Base-by-base conservation (phyloP, 2,113 vertebrate genomes). In the Takifugu bimaculatus region DNA sequence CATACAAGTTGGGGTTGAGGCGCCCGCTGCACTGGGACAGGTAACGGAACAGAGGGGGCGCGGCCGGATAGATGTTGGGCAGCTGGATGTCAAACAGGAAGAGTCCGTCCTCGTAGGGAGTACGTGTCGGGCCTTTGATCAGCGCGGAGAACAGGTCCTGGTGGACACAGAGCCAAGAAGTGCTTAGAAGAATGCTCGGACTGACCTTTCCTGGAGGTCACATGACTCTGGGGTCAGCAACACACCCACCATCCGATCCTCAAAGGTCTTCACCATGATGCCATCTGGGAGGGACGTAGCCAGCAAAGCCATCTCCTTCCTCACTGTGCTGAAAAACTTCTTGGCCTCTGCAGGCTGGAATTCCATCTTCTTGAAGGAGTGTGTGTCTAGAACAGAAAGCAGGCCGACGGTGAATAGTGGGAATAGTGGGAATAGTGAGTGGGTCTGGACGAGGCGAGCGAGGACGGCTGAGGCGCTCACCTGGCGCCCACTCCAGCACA, bases 241-340 rank as follows among this genome's bases (percentile, higher is more conserved):
- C 20, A 26, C n/a, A 53, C 92, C 87, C 90, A 93, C 97, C 97
- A 99, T 99, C 82, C 97, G 91, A 58, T 98, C 96, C 80, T 99
- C 97, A 0, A 98, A 99, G 0, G 96, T 98, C 87, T 99, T 99
- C 65, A 99, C 95, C 94, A 98, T 96, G 90, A 99, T 99, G 85
- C 97, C 97, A 1, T 99, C 97, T 0, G 97, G 97, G 70, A 99
- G 89, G 0, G 97, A 98, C 27, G 97, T 99, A 9, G 97, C 97
- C 57, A 99, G 91, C 25, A 99, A 89, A 25, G 95, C 96, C 97
- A 99, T 99, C 83, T 99, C 97, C 59, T 99, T 99, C 85, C 97
- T 85, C 51, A 99, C 96, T 0, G 96, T 98, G 87, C 95, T 98
- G 48, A 98, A 98, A 85, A 99, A 99, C 88, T 96, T 99, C 92